These are phyloP conservation scores for Tetramorium parvispinum DNA, from an alignment of 1,140 invertebrate genomes.

Conservation along the genomic window DNA sequence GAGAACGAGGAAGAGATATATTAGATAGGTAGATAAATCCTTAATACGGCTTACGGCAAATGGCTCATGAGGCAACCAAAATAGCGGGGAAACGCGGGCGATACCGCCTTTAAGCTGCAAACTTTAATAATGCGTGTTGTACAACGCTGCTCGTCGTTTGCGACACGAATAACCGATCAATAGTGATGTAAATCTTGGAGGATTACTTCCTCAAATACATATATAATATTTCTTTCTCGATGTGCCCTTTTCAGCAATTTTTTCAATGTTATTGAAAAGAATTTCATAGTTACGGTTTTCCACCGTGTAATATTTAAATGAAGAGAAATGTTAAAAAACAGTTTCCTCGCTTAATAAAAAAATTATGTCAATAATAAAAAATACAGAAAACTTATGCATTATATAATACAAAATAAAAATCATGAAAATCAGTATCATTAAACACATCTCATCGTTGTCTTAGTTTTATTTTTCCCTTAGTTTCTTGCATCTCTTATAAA, in stretches of 20 bases:
- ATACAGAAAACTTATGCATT: background rate
- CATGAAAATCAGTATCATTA: background rate
- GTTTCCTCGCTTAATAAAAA: background rate
- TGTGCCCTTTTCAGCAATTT: too few relatives aligned
- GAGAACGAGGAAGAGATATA: conserved; percentile 37
- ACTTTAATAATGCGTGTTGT: conserved; percentile 28
- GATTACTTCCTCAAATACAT: background rate
- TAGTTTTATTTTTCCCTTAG: conserved; percentile 1
- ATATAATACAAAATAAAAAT: background rate
- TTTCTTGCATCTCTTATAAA: conserved; percentile 46
- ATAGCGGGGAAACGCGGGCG: conserved; percentile 32
- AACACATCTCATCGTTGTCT: background rate
- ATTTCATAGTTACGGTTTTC: background rate
- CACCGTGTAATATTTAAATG: background rate
- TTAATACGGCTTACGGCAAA: conserved; percentile 37
- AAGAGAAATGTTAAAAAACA: background rate
- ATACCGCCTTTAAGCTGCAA: conserved; percentile 9
- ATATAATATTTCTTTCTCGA: too few relatives aligned
- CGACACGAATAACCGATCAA: background rate
- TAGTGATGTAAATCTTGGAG: background rate
- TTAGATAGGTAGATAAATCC: conserved; percentile 64
- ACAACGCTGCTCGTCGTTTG: background rate
- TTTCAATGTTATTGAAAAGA: background rate
- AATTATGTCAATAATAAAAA: background rate
- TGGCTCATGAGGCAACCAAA: conserved; percentile 47